Percentiles rank a stretch among this genome's conserved stretches.
phyloP scores from a whole-genome alignment of 2,888 invertebrate genomes.

The Stenurella melanura region DNA sequence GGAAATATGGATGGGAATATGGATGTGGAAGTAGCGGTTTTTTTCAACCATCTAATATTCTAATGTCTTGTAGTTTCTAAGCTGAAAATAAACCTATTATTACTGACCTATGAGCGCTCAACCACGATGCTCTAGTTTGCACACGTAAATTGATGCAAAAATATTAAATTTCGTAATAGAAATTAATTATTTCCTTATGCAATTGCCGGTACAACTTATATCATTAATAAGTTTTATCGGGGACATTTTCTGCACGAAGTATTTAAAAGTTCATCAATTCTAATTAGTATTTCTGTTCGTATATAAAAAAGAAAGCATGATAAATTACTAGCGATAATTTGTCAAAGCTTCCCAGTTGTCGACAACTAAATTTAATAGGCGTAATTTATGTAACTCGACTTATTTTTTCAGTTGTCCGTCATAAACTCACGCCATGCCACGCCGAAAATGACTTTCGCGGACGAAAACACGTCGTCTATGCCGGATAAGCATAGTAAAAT shows the following conservation, averaged over 20 bases:
- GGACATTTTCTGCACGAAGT: conserved; percentile 25
- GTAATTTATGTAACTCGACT: conserved; percentile 2
- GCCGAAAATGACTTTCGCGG: not conserved
- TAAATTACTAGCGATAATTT: conserved; percentile 40
- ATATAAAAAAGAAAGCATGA: conserved; percentile 32
- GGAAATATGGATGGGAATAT: too few species aligned
- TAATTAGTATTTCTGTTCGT: conserved; percentile 14
- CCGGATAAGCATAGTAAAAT: too few species aligned
- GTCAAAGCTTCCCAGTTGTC: conserved; percentile 38
- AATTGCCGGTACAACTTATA: not conserved
- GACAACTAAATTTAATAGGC: not conserved
- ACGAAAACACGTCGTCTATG: not conserved
- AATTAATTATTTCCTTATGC: conserved; percentile 8
- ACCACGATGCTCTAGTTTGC: too few species aligned
- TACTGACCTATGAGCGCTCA: too few species aligned
- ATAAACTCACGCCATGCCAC: not conserved
- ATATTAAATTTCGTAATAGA: not conserved
- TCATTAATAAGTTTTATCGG: conserved; percentile 33
- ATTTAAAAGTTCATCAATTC: conserved; percentile 24
- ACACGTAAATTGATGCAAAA: not conserved
- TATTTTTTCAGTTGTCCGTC: not conserved
- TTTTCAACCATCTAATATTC: too few species aligned
- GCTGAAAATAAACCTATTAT: too few species aligned
- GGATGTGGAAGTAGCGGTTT: too few species aligned
- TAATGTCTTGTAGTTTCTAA: too few species aligned